Evolutionary conservation across 2,888 invertebrate genomes (phyloP), one percentile per base, ranked within the genome.

Genomic region (Drosophila neutralis): DNA sequence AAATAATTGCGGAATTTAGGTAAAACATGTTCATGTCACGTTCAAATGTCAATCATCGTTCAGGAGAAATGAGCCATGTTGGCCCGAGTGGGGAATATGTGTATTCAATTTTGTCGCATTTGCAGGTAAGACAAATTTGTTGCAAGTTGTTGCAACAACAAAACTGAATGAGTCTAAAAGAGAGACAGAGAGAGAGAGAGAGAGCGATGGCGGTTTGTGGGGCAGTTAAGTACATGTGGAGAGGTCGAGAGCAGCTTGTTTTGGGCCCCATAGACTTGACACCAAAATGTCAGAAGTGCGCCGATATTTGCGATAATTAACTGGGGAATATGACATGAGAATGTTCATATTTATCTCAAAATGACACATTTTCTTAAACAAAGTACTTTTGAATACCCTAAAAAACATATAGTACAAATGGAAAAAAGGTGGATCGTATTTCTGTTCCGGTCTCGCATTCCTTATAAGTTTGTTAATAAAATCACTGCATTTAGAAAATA

Each of bases 11-110:
- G 90, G 90, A 83, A 87, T 87, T 90, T 87, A 75, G 87, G 87
- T 88, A 90, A 86, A 85, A 86, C 90, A 86, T 87, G 90, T 87
- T 70, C 88, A 87, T 85, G 87, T 87, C 87, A 87, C 87, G 87
- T 88, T 87, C 87, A 83, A 83, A 76, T 87, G 90, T 83, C 90
- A 87, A 87, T 90, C 87, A 87, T 69, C 62, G 49, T 66, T 53
- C 10, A 40, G 18, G 61, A 58, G 38, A 29, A 56, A 38, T n/a
- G 38, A 36, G 49, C 64, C 48, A 18, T 2, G 38, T 24, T 45
- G 8, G n/a, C 6, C 18, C 27, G n/a, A 33, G 52, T 63, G 36
- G 24, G 40, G 24, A 64, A 36, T 36, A 27, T 36, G 13, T 27
- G 8, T 70, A 18, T 77, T 69, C 70, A 80, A 78, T 80, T 83